These are phyloP conservation scores for Melanotaenia trifasciata DNA, from an alignment of 2,797 vertebrate genomes.

Conservation along the genomic window DNA sequence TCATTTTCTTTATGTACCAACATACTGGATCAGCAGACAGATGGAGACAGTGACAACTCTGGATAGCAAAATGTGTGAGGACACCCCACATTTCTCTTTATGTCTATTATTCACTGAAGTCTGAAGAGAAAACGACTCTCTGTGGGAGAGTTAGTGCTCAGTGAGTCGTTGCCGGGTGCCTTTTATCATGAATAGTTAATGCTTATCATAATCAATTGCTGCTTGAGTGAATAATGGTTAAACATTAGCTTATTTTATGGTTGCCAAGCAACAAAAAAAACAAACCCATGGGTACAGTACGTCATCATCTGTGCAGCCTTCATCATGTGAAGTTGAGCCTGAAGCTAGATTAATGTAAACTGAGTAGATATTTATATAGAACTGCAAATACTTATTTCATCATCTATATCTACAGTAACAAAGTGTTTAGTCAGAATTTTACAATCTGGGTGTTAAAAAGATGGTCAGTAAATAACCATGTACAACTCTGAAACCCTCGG, in stretches of 20 bases:
- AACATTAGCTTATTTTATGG: conserved; percentile 6
- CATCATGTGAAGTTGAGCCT: conserved; percentile 1
- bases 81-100: not conserved
- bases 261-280: conserved; percentile 26
- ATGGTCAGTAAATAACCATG: not conserved
- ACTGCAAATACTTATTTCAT: conserved; percentile 12
- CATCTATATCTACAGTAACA: not conserved
- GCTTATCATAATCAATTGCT: conserved; percentile 18
- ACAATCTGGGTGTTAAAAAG: not conserved
- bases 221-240: conserved; percentile 4
- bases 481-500: not conserved
- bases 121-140: conserved; percentile 8
- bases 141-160: not conserved
- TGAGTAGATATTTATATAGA: not conserved
- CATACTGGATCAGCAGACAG: conserved; percentile 4
- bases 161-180: not conserved
- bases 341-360: not conserved
- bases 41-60: not conserved
- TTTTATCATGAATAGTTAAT: conserved; percentile 30
- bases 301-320: not conserved
- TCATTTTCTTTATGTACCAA: not conserved
- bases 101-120: conserved; percentile 10
- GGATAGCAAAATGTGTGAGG: not conserved
- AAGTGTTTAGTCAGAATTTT: not conserved
- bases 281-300: conserved; percentile 8